Conservation (phyloP, 2,888 invertebrate genomes). For the Synergus laeviventris region DNA sequence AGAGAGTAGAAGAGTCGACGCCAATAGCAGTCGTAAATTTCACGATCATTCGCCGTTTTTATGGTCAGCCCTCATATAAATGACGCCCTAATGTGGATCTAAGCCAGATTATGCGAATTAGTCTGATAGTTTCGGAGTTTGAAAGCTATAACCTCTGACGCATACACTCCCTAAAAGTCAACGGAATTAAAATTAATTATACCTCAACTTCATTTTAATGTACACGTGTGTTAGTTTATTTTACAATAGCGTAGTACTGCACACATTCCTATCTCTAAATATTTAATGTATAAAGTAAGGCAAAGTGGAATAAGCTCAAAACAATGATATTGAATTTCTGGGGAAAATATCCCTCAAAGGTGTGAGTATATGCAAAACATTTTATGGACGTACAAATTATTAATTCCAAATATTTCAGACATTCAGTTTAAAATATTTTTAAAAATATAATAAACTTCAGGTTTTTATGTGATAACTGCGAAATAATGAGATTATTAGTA, state of each 20-base stretch:
- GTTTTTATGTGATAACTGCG: not conserved
- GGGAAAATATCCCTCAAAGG: not conserved
- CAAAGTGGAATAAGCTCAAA: not conserved
- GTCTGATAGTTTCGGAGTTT: not conserved
- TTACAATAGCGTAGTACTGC: not conserved
- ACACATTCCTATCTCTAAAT: not conserved
- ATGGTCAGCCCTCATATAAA: not conserved
- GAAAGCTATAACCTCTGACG: not conserved
- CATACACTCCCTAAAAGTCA: constrained; percentile 2
- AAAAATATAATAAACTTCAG: not conserved
- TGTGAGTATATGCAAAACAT: not conserved
- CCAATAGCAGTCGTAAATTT: constrained; percentile 2
- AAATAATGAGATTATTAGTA: not conserved
- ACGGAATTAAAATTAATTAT: not conserved
- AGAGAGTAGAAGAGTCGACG: not conserved
- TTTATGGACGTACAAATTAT: not conserved
- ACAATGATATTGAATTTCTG: not conserved
- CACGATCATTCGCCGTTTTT: not conserved
- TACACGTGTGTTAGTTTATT: not conserved
- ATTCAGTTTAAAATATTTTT: not conserved
- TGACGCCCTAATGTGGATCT: not conserved
- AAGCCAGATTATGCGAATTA: constrained; percentile 21
- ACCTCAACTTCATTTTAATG: not conserved
- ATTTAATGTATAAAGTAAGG: too few species aligned
- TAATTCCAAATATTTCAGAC: too few species aligned